Evolutionary conservation across 2,113 vertebrate species (phyloP), one percentile per base, ranked within the genome.

Genomic region (Phalacrocorax pelagicus): DNA sequence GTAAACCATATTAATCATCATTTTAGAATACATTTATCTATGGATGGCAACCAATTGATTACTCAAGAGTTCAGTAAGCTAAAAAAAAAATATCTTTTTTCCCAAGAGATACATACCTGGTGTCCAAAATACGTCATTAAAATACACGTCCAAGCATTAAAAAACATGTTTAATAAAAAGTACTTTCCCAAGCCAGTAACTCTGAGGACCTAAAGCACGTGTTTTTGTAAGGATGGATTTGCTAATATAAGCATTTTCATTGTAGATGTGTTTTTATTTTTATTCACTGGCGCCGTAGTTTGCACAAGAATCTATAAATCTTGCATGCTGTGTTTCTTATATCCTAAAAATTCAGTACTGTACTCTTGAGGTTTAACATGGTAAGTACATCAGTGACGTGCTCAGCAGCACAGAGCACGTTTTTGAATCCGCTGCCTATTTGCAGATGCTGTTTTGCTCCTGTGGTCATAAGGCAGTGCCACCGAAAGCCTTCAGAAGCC

Each of bases 21-120:
- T 69, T 92, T 92, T 87, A 70, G 88, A 95, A 61, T 72, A 86
- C 20, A 83, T 59, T 73, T 94, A 77, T 92, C 57, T 95, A 34
- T 32, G 94, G 66, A 93, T 54, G 11, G 58, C 70, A 87, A 55
- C 17, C 36, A 94, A 81, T 3, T 88, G 80, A 95, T 79, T 79
- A 94, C 19, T n/a, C 38, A 86, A 86, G 83, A 58, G 80, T 69
- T 94, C 27, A 83, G 65, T 32, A 92, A 95, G n/a, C 44, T 79
- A 46, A 95, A 83, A 72, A 89, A 73, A 14, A 5, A 16, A 3
- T 21, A 3, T 21, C 70, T 49, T 88, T 85, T 58, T 7, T 5
- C 71, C 49, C 42, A 24, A 58, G 12, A 78, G 14, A 40, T 44
- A 92, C 92, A 75, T 70, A 58, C 9, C 36, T 77, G 36, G 4